These are phyloP conservation scores for Paracanthobrama guichenoti DNA, from an alignment of 2,113 vertebrate species.

Conservation along the genomic window DNA sequence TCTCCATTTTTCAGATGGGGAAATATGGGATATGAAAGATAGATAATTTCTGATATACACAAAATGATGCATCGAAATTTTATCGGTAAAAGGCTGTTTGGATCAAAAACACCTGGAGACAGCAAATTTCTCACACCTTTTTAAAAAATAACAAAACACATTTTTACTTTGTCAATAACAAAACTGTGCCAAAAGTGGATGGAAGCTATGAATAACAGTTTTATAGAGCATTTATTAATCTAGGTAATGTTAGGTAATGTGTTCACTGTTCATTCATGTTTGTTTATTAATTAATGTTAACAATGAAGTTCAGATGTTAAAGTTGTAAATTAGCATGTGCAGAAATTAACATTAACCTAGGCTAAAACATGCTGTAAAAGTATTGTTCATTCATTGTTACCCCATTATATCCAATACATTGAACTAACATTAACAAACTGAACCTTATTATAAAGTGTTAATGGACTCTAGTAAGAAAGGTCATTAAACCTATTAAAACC, in stretches of 20 bases:
- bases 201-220: not conserved
- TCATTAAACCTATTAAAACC: not conserved
- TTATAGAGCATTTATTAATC: not conserved
- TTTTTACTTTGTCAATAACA: not conserved
- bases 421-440: not conserved
- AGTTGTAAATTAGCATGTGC: too few species aligned
- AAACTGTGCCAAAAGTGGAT: not conserved
- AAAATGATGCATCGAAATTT: not conserved
- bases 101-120: not conserved
- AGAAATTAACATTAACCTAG: not conserved
- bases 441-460: not conserved
- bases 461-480: not conserved
- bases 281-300: not conserved
- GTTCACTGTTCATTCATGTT: not conserved
- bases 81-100: not conserved
- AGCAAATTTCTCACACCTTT: not conserved
- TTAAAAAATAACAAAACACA: not conserved
- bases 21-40: not conserved
- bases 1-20: not conserved
- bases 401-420: not conserved
- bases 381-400: not conserved
- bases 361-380: not conserved
- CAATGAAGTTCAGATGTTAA: too few species aligned
- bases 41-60: not conserved
- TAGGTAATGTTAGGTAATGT: not conserved